These are phyloP conservation scores for Pemphredon lugubris DNA, from an alignment of 2,888 invertebrate genomes.

Conservation along the genomic window DNA sequence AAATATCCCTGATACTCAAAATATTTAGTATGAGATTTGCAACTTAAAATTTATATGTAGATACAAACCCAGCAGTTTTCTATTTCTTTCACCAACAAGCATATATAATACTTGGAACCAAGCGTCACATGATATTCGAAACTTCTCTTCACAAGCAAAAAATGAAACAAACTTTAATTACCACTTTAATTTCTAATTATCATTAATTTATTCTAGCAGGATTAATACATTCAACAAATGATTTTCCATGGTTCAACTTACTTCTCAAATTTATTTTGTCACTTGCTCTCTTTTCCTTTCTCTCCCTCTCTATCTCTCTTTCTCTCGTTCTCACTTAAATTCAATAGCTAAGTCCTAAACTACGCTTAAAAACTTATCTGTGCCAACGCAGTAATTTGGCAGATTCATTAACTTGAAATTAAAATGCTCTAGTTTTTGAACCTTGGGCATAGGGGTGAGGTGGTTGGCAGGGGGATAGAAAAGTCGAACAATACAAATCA, in stretches of 20 bases:
- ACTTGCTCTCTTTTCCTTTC: conserved; percentile 32
- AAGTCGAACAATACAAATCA: conserved; percentile 55
- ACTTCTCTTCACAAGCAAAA: neutral
- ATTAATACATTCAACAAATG: conserved; percentile 70
- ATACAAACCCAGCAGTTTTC: no score
- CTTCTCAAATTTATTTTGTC: conserved; percentile 29
- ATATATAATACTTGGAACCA: no score
- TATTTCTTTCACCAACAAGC: neutral
- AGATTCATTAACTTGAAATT: conserved; percentile 36
- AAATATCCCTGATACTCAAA: no score
- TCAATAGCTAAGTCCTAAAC: conserved; percentile 56
- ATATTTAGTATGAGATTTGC: no score
- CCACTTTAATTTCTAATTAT: conserved; percentile 43
- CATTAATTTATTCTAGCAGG: conserved; percentile 69
- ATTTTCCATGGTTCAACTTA: conserved; percentile 53
- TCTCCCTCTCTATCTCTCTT: conserved; percentile 24
- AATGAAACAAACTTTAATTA: neutral
- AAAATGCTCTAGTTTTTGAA: conserved; percentile 26
- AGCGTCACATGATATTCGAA: no score
- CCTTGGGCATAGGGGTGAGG: neutral
- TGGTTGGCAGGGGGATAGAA: conserved; percentile 49
- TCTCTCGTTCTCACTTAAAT: conserved; percentile 39
- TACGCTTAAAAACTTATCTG: conserved; percentile 61
- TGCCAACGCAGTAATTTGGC: conserved; percentile 59
- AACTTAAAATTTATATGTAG: no score